phyloP scores from a whole-genome alignment of 2,797 vertebrate species.

The Arremon aurantiirostris region DNA sequence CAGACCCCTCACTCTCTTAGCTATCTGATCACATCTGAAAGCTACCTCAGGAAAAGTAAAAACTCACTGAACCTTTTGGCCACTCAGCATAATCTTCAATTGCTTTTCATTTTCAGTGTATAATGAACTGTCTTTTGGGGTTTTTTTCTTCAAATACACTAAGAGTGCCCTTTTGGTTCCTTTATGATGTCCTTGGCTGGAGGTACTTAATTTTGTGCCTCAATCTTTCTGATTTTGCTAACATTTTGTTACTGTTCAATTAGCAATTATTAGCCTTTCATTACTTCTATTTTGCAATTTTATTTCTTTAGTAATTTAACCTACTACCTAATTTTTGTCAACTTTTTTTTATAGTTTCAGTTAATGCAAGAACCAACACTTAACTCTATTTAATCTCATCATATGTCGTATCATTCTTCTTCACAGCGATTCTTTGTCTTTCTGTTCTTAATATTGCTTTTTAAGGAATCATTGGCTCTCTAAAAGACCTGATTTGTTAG shows the following conservation, averaged over 20 bases:
- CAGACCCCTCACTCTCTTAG: background rate
- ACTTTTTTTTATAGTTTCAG: background rate
- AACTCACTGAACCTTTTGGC: background rate
- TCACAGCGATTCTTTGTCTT: background rate
- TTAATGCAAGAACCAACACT: background rate
- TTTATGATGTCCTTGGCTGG: background rate
- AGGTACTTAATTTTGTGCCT: background rate
- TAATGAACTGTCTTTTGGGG: background rate
- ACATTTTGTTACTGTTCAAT: background rate
- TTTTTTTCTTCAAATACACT: background rate
- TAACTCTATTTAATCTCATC: background rate
- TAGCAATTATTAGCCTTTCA: background rate
- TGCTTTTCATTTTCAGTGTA: background rate
- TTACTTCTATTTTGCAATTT: background rate
- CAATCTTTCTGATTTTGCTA: background rate
- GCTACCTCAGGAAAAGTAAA: background rate
- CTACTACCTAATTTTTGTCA: background rate
- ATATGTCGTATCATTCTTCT: background rate
- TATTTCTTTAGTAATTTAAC: background rate
- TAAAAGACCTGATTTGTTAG: background rate
- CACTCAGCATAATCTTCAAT: background rate
- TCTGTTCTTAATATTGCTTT: background rate
- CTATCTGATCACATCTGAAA: background rate
- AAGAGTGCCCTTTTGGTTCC: background rate
- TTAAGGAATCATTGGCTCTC: background rate